A percentile compares a stretch with the other conserved stretches of the same genome.
Conservation (phyloP, 2,113 vertebrate species). For the Psilopogon haemacephalus region DNA sequence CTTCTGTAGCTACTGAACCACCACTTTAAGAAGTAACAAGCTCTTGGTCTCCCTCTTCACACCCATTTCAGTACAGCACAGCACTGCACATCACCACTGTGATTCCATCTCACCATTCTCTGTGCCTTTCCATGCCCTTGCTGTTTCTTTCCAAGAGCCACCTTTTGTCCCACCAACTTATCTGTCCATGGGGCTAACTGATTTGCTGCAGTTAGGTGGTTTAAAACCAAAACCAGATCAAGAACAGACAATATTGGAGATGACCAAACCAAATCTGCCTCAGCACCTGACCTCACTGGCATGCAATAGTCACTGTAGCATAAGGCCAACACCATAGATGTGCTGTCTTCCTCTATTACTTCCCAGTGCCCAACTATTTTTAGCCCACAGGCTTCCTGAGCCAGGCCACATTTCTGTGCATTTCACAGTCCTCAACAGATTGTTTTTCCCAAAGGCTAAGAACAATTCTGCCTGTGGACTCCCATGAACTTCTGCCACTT, state of each 20-base stretch:
- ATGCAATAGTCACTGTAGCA: background rate
- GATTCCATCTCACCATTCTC: no score
- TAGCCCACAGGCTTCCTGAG: background rate
- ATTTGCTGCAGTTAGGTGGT: background rate
- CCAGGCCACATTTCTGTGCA: background rate
- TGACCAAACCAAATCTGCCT: background rate
- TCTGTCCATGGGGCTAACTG: background rate
- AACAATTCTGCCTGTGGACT: background rate
- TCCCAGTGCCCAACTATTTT: background rate
- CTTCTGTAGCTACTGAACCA: background rate
- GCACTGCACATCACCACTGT: background rate
- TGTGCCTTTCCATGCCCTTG: background rate
- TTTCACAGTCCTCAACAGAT: background rate
- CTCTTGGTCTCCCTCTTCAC: background rate
- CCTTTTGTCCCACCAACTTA: background rate
- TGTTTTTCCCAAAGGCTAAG: background rate
- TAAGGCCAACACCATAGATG: background rate
- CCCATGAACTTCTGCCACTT: background rate
- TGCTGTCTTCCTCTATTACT: background rate
- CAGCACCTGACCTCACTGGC: background rate
- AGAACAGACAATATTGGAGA: background rate
- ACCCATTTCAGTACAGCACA: background rate
- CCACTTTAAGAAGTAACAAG: background rate
- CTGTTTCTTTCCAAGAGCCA: background rate
- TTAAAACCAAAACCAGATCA: background rate